Percentiles rank a stretch among this genome's conserved stretches.
These are phyloP conservation scores for Oikopleura albicans DNA, from an alignment of 23 tunicate species.

Conservation along the genomic window DNA sequence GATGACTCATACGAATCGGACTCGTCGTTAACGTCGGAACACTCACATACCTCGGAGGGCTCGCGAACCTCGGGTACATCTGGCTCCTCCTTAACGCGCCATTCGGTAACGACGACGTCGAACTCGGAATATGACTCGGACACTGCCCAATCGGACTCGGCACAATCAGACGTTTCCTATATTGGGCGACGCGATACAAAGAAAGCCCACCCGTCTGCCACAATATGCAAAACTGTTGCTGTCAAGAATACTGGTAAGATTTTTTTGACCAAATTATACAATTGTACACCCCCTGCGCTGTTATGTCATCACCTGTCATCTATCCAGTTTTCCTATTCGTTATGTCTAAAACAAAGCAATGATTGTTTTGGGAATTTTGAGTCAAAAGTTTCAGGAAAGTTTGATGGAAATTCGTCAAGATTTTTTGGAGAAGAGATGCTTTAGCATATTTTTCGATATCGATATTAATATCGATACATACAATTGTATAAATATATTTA, in stretches of 20 bases:
- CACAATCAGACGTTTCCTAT: constrained; percentile 10
- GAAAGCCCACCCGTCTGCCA: not conserved
- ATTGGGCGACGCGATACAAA: not conserved
- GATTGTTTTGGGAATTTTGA: no score
- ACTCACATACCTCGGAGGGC: not conserved
- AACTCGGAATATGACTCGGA: constrained; percentile 15
- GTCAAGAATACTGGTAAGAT: not conserved
- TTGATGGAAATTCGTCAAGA: no score
- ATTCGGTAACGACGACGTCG: not conserved
- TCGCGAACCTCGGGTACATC: not conserved
- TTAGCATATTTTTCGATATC: no score
- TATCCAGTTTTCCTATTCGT: no score
- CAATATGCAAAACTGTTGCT: not conserved
- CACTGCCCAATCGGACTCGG: constrained; percentile 12
- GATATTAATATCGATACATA: no score
- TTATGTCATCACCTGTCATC: no score
- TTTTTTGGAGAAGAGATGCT: no score
- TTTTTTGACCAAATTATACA: not conserved
- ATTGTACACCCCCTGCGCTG: no score
- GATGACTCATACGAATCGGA: constrained; percentile 7
- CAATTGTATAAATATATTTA: no score
- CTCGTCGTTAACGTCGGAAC: not conserved
- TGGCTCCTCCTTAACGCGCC: not conserved
- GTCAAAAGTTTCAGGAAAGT: no score
- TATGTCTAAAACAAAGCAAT: no score